These are phyloP conservation scores for Melanerpes aurifrons DNA, from an alignment of 2,113 vertebrate species.

Conservation along the genomic window DNA sequence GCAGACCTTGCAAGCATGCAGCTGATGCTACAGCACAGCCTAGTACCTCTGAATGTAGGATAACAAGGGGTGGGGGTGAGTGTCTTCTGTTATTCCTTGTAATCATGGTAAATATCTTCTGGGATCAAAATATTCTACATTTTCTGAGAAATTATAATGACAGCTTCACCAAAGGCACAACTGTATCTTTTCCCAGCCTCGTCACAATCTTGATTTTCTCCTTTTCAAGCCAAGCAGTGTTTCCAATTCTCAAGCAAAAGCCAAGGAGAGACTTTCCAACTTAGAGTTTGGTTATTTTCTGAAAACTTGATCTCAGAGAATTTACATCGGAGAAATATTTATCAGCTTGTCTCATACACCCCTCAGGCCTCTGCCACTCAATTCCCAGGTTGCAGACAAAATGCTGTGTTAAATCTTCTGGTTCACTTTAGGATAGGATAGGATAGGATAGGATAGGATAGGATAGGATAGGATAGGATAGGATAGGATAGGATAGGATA, in stretches of 20 bases:
- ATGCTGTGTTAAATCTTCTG: not conserved
- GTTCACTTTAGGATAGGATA: not conserved
- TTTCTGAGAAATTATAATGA: conserved; percentile 27
- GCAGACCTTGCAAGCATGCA: not conserved
- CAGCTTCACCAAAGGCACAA: conserved; percentile 15
- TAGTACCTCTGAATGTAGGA: not conserved
- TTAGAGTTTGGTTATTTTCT: not conserved
- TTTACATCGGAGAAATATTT: not conserved
- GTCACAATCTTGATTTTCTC: not conserved
- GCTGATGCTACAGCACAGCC: not conserved
- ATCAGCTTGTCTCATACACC: not conserved
- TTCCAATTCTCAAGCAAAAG: conserved; percentile 28
- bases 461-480: too few relatives aligned
- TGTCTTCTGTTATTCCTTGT: not conserved
- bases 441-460: too few relatives aligned
- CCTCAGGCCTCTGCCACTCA: not conserved
- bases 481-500: too few relatives aligned
- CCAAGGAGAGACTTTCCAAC: not conserved
- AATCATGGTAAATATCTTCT: conserved; percentile 36
- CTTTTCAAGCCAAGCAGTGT: not conserved
- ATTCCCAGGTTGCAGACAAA: not conserved
- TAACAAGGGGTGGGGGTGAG: not conserved
- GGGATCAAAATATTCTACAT: conserved; percentile 23
- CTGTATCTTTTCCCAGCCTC: not conserved
- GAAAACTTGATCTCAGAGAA: conserved; percentile 1